Base-by-base conservation (phyloP, 2,797 vertebrate species). In the Gallinago solitaria region DNA sequence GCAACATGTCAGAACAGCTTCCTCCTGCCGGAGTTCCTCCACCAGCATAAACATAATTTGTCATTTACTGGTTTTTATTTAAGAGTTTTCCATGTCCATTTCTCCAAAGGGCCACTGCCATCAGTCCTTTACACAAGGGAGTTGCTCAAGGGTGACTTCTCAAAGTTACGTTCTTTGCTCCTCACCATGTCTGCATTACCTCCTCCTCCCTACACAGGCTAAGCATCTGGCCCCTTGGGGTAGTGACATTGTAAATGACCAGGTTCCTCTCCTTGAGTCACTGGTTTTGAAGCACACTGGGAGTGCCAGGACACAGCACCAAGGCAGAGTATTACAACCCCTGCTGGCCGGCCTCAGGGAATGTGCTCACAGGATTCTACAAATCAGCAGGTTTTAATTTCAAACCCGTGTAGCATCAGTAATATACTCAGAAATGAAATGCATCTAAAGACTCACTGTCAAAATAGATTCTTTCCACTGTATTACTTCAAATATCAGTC, bases 311-410 rank as follows among this genome's bases (percentile, higher is more conserved):
- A 64, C 9, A 23, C 0, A 2, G 54, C 63, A n/a, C 9, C 12
- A 64, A 47, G 35, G 68, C 48, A 20, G 45, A 70, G 16, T 0
- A 71, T 16, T 19, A 32, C 16, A 51, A 35, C 21, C 11, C 13
- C 9, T 4, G 6, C 17, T 0, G 0, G 17, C 33, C 32, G 32
- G 30, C 27, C 33, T 61, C 8, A 0, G 16, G 16, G 24, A 1
- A 5, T 1, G 7, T 12, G 27, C 28, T 45, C 9, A 6, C 16
- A 53, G 50, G 19, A 28, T 39, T 56, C 53, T 33, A 54, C 23
- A 47, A 8, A 47, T 4, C 12, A 9, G 25, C 2, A 87, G 30
- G 11, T 48, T 89, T 79, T 56, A 23, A 45, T 5, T 83, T 54
- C 35, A 37, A 85, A 56, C 15, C 8, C 32, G 5, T 33, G 32